These are phyloP conservation scores for Venustoraphidia nigricollis DNA, from an alignment of 2,888 invertebrate genomes.

Conservation along the genomic window DNA sequence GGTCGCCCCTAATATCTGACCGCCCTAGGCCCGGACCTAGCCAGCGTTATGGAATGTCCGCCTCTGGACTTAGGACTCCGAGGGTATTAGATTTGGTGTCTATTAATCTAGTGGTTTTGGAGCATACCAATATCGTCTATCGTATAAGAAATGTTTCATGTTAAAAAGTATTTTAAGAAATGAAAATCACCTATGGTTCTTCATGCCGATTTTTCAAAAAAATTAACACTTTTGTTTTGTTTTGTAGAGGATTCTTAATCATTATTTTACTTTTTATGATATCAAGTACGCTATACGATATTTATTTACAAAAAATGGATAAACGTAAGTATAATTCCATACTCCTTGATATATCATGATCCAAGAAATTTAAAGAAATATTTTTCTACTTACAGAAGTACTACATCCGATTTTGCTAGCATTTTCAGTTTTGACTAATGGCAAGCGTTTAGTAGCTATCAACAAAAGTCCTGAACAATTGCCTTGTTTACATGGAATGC, in stretches of 20 bases:
- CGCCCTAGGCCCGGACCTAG: too few relatives aligned
- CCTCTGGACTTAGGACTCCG: too few relatives aligned
- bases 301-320: constrained; percentile 7
- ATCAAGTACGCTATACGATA: constrained; percentile 12
- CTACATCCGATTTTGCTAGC: constrained; percentile 12
- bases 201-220: not conserved
- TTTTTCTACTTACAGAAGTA: constrained; percentile 10
- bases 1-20: too few relatives aligned
- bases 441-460: constrained; percentile 24
- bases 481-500: constrained; percentile 30
- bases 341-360: not conserved
- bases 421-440: constrained; percentile 30
- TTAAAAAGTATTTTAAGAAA: too few relatives aligned
- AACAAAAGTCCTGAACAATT: constrained; percentile 23
- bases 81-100: too few relatives aligned
- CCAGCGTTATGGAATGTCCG: too few relatives aligned
- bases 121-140: too few relatives aligned
- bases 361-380: not conserved
- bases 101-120: too few relatives aligned
- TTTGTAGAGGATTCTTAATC: not conserved
- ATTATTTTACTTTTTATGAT: constrained; percentile 6
- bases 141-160: too few relatives aligned
- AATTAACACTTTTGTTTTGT: not conserved
- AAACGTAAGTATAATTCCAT: constrained; percentile 9
- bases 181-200: too few relatives aligned